Base-by-base conservation (phyloP, 2,888 invertebrate species). In the Norana najaformis region DNA sequence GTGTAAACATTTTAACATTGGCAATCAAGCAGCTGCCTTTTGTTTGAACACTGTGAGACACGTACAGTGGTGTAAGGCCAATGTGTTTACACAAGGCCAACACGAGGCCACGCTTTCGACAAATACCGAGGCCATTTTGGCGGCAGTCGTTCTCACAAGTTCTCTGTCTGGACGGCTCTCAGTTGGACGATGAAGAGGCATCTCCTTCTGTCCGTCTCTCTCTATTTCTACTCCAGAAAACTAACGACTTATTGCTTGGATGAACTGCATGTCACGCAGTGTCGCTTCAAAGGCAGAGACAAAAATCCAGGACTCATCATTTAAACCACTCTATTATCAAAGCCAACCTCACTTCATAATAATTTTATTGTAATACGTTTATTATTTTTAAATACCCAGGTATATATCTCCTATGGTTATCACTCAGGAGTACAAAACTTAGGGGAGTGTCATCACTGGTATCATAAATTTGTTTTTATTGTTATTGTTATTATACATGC, bases 151-250 rank as follows among this genome's bases (percentile, higher is more conserved):
- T n/a, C 11, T 69, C n/a, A 16, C n/a, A 30, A 30, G 69, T 69
- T 69, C 69, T n/a, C n/a, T n/a, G n/a, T 69, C 30, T 69, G 30
- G n/a, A 69, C 69, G 30, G 69, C 69, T n/a, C 69, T 69, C 69
- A 69, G 69, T n/a, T 69, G 69, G 69, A 69, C n/a, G 30, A 69
- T 69, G 69, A 69, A n/a, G 69, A 69, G 69, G n/a, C 69, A n/a
- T 69, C 69, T 69, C 69, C n/a, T n/a, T n/a, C 69, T 1, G 69
- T 69, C 30, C 1, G 8, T 69, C 30, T 69, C 18, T 69, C 16
- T 69, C 69, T n/a, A 13, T n/a, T 47, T 47, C 18, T 18, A 16
- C 69, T n/a, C n/a, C n/a, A 30, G n/a, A 30, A 69, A 47, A 18
- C 30, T n/a, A 69, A n/a, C 69, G 69, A 69, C 69, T 69, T n/a